Percentiles rank a stretch among this genome's conserved stretches.
Evolutionary conservation across 2,113 vertebrate species (phyloP).

Genomic region (Sus scrofa): T2T-Sscrofa CM000820.6:46627001-46627500

Average conservation of each 20-base stretch:
- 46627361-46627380: neutral
- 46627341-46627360: neutral
- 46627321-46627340: neutral
- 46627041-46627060: neutral
- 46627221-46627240: neutral
- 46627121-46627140: too few species aligned
- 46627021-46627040: neutral
- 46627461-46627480: neutral
- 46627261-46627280: constrained; percentile 49
- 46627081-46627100: neutral
- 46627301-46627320: neutral
- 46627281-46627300: constrained; percentile 27
- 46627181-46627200: constrained; percentile 21
- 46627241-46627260: constrained; percentile 14
- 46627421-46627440: neutral
- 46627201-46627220: neutral
- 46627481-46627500: neutral
- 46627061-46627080: neutral
- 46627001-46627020: neutral
- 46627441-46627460: neutral
- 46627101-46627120: neutral
- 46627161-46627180: neutral
- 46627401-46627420: neutral
- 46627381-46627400: neutral
- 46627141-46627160: neutral